Base-by-base conservation (phyloP, 2,888 invertebrate genomes). In the Oscheius onirici region DNA sequence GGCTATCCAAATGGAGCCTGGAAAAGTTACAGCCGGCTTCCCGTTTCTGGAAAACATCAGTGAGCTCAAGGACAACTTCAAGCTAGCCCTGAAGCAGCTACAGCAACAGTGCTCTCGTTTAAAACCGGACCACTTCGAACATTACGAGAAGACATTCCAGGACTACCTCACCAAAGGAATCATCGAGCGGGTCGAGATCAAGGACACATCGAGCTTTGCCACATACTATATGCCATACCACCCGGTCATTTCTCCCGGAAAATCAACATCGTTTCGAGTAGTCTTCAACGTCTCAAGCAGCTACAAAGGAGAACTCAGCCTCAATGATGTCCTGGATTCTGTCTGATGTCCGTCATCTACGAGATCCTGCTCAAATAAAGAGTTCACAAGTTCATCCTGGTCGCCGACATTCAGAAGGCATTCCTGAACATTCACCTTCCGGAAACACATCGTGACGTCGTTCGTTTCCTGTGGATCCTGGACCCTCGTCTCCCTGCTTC, bases 221-320 rank as follows among this genome's bases (percentile, higher is more conserved):
- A 58, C 40, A 5, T 58, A 17, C 58, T 58, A 58, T 22, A 1
- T 58, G 6, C 58, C 58, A 1, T 22, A 41, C 20, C 58, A 41
- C 20, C 1, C 40, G 13, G 43, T 58, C 3, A 41, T 17, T 8
- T 3, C 17, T 11, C 58, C 58, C 3, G 40, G 13, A 1, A 58
- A 58, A 20, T 15, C 13, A 1, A 58, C 58, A 1, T 3, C 40
- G 6, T 58, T 58, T 11, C 15, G 43, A 5, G 20, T 58, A 2
- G 58, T 58, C 20, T 58, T 58, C 58, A 41, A 58, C 40, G 58
- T 40, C n/a, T 40, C 58, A 26, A 41, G 41, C 22, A 34, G 40
- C 1, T 40, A 2, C 2, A 24, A 28, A 2, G 24, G 24, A 22
- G 58, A 58, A 20, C 40, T 40, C 1, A 58, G 58, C 20, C 43